Evolutionary conservation across 2,113 vertebrate genomes (phyloP).

Genomic region (Capreolus pygargus): DNA sequence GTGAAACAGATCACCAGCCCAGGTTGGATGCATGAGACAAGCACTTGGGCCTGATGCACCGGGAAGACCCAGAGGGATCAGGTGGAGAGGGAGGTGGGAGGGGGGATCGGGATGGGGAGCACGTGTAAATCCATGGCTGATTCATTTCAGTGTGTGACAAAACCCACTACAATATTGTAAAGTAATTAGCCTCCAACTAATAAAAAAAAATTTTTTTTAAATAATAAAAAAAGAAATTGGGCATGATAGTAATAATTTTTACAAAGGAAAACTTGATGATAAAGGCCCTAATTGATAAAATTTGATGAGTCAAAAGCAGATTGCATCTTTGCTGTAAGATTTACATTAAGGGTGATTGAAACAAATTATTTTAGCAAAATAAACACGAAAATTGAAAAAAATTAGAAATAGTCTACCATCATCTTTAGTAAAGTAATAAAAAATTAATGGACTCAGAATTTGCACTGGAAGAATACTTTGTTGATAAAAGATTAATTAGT

Average conservation of each 20-base stretch:
- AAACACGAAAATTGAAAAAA: not conserved
- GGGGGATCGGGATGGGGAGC: no score
- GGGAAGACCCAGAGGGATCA: no score
- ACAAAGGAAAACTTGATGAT: not conserved
- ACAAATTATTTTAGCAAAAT: not conserved
- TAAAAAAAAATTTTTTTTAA: no score
- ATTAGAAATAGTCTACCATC: not conserved
- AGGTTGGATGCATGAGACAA: no score
- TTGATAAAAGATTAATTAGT: not conserved
- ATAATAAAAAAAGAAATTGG: not conserved
- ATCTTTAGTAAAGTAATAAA: not conserved
- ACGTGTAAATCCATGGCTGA: no score
- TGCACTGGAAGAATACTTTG: not conserved
- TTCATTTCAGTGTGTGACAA: no score
- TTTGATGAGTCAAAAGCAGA: not conserved
- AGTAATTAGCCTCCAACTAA: no score
- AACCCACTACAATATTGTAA: no score
- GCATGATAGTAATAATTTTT: not conserved
- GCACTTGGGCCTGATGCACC: no score
- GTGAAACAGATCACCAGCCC: no score
- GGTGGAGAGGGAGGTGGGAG: no score
- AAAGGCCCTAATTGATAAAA: not conserved
- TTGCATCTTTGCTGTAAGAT: not conserved
- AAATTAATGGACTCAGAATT: not conserved
- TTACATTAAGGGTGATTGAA: not conserved